Conservation (phyloP, 2,113 vertebrate genomes). For the Varanus salvator region DNA sequence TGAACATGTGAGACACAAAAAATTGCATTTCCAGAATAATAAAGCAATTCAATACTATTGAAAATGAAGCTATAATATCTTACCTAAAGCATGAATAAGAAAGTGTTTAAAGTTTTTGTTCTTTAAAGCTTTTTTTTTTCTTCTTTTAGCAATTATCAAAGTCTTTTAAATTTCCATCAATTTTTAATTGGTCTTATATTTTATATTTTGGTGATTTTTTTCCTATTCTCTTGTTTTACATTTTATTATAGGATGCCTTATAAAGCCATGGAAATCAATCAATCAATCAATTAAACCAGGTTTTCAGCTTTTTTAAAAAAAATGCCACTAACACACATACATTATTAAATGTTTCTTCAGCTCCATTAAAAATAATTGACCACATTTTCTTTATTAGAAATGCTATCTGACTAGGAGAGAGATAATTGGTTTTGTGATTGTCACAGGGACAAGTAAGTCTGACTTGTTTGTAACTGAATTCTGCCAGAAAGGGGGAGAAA, state of each 20-base stretch:
- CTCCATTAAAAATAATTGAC: background rate
- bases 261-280: background rate
- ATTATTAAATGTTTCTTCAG: background rate
- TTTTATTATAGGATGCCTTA: background rate
- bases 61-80: background rate
- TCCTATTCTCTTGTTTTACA: background rate
- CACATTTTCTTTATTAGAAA: background rate
- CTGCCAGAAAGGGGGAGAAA: background rate
- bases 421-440: background rate
- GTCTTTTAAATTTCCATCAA: too few relatives aligned
- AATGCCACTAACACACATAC: background rate
- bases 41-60: background rate
- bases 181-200: too few relatives aligned
- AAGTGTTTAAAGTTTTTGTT: background rate
- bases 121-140: background rate
- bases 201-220: background rate
- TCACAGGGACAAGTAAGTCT: background rate
- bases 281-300: background rate
- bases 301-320: background rate
- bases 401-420: background rate
- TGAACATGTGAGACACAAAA: background rate
- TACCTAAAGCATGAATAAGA: background rate
- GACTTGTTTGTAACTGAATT: background rate
- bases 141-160: too few relatives aligned
- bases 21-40: background rate